Evolutionary conservation across 1,140 invertebrate species (phyloP).

Genomic region (Oppia nitens): DNA sequence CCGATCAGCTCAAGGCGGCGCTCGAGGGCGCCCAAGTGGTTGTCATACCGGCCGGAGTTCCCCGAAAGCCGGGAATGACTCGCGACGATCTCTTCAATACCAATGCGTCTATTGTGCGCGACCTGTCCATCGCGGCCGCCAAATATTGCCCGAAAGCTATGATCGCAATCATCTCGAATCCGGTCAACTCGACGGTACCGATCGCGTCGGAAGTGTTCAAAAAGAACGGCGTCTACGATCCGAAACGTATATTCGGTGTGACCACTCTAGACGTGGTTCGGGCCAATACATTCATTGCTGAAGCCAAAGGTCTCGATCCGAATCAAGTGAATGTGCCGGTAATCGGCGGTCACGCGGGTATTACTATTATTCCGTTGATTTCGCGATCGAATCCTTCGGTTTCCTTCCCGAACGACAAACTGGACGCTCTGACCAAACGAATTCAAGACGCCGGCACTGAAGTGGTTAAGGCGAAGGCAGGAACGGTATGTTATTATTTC

Average conservation of each 20-base stretch:
- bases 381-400: slow-evolving; percentile 67
- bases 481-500: slow-evolving; percentile 41
- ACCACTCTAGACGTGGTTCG: slow-evolving; percentile 93
- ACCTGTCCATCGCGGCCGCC: slow-evolving; percentile 60
- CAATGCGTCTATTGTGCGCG: slow-evolving; percentile 90
- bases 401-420: slow-evolving; percentile 46
- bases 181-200: slow-evolving; percentile 92
- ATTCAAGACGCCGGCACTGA: slow-evolving; percentile 95
- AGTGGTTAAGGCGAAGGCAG: slow-evolving; percentile 97
- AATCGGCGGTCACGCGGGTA: slow-evolving; percentile 94
- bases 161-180: slow-evolving; percentile 91
- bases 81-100: slow-evolving; percentile 96
- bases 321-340: slow-evolving; percentile 70
- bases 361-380: slow-evolving; percentile 91
- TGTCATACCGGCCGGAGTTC: slow-evolving; percentile 93
- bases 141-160: slow-evolving; percentile 77
- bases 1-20: slow-evolving; percentile 50
- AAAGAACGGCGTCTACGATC: slow-evolving; percentile 73
- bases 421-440: slow-evolving; percentile 61
- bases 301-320: slow-evolving; percentile 56
- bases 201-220: slow-evolving; percentile 89
- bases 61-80: slow-evolving; percentile 88
- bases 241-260: slow-evolving; percentile 80
- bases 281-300: slow-evolving; percentile 79
- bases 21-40: slow-evolving; percentile 54